A percentile compares a stretch with the other conserved stretches of the same genome.
phyloP scores from a whole-genome alignment of 2,797 vertebrate genomes.

The Dryobates pubescens region DNA sequence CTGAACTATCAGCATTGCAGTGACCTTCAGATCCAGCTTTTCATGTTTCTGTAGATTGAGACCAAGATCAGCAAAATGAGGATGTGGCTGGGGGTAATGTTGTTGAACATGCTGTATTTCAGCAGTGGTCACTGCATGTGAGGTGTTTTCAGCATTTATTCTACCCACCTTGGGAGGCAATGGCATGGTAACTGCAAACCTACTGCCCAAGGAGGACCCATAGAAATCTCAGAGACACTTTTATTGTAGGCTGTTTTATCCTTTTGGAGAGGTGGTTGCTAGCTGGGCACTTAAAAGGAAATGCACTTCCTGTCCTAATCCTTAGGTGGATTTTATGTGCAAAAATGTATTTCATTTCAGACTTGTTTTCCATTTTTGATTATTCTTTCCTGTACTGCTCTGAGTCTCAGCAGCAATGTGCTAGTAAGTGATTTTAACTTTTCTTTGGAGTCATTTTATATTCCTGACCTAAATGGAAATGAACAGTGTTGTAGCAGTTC shows the following conservation, averaged over 20 bases:
- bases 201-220: fast-evolving
- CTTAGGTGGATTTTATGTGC: neutral
- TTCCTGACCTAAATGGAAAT: neutral
- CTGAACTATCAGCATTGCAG: fast-evolving
- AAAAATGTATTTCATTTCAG: neutral
- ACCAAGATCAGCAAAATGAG: neutral
- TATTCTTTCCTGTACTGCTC: neutral
- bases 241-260: neutral
- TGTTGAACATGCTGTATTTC: neutral
- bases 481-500: neutral
- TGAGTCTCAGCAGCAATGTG: neutral
- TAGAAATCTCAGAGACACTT: neutral
- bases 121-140: fast-evolving
- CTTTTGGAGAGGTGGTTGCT: neutral
- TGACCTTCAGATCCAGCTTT: neutral
- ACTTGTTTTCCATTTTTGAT: neutral
- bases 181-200: neutral
- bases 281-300: neutral
- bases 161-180: neutral
- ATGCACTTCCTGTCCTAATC: neutral
- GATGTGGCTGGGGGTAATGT: neutral
- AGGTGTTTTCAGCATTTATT: neutral
- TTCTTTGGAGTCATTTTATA: neutral
- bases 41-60: neutral
- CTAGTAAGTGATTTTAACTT: neutral